These are phyloP conservation scores for Cynodonichthys magdalenae DNA, from an alignment of 2,797 vertebrate species.

Conservation along the genomic window DNA sequence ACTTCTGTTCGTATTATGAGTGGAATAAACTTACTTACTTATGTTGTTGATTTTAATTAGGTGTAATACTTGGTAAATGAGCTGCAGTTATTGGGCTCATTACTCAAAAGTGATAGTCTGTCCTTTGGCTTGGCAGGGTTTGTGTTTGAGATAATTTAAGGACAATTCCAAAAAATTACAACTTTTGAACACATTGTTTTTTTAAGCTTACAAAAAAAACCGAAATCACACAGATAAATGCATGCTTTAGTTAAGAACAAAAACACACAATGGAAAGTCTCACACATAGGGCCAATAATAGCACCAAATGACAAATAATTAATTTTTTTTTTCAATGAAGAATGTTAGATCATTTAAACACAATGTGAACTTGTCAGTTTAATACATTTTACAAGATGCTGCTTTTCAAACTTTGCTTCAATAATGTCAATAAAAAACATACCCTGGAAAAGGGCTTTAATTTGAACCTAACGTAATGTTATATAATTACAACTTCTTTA, in stretches of 20 bases:
- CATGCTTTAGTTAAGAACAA: neutral
- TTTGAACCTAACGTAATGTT: neutral
- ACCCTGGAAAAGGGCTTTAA: neutral
- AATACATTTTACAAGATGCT: neutral
- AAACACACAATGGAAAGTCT: neutral
- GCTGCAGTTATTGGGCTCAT: slow-evolving; percentile 32
- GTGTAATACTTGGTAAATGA: slow-evolving; percentile 30
- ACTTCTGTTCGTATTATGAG: neutral
- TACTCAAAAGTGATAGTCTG: slow-evolving; percentile 34
- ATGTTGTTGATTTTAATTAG: slow-evolving; percentile 36
- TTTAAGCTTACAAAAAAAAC: slow-evolving; percentile 5
- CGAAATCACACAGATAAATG: neutral
- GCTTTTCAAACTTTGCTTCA: too few relatives aligned
- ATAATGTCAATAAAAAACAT: too few relatives aligned
- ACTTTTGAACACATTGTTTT: neutral
- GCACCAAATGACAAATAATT: neutral
- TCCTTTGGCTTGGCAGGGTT: slow-evolving; percentile 26
- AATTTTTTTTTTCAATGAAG: too few relatives aligned
- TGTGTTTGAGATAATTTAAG: slow-evolving; percentile 1
- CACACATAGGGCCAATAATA: neutral
- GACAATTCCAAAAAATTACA: neutral
- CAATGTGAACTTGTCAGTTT: neutral
- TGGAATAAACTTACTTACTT: too few relatives aligned
- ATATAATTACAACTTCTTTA: neutral
- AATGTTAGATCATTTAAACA: neutral